Base-by-base conservation (phyloP, 1,140 invertebrate genomes). In the Drosophila kohkoa region DNA sequence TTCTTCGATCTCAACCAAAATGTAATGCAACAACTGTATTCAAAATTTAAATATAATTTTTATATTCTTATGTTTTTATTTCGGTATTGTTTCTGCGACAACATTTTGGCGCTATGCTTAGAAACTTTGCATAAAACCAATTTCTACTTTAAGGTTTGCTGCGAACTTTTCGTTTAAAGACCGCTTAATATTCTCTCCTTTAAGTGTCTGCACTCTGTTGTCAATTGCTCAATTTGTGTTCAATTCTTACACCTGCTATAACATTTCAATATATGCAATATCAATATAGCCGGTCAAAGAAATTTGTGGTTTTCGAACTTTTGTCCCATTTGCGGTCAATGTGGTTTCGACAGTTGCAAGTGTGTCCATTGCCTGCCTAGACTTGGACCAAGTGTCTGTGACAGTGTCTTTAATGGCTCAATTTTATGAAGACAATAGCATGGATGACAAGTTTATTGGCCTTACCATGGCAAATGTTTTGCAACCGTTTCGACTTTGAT, bases 281-380 rank as follows among this genome's bases (percentile, higher is more conserved):
- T 70, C 45, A 62, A 65, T 70, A 55, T 62, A 10, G 55, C 48
- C 43, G 20, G 3, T 41, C 32, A 67, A 65, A 72, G 62, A 65
- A 59, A 72, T 71, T 78, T 78, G 60, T 45, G 73, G 73, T 65
- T 65, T 54, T 49, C 28, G 30, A 77, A 70, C 51, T 75, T 70
- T 60, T 65, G 65, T 59, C 46, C 30, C 60, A 75, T 78, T 75
- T 78, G 72, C 35, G 73, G 76, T 71, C 38, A 51, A 46, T 75
- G 72, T 49, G 76, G 76, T 75, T 77, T 16, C 30, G 32, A 49
- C 48, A 13, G 60, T 41, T 35, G 41, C 65, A 62, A 11, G 46
- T 51, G 57, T 52, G 60, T 7, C 30, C 43, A 68, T 13, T 3
- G 20, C 20, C 20, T n/a, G 32, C 3, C 0, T 25, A 25, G 20